These are phyloP conservation scores for Antennarius striatus DNA, from an alignment of 2,113 vertebrate species.

Conservation along the genomic window DNA sequence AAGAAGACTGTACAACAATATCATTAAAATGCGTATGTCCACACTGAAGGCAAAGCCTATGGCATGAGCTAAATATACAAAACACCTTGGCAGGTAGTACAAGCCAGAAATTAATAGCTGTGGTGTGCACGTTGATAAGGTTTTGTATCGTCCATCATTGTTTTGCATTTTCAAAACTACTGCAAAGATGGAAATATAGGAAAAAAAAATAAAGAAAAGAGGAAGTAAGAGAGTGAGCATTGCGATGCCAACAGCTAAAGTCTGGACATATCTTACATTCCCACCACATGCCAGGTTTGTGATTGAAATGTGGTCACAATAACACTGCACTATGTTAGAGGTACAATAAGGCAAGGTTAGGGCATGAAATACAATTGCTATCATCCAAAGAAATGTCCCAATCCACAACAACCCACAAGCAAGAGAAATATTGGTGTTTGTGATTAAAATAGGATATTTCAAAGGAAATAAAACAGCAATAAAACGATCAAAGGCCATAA, in stretches of 20 bases:
- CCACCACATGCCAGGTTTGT: constrained; percentile 58
- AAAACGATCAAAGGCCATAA: constrained; percentile 75
- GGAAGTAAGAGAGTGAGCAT: constrained; percentile 70
- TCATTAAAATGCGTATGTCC: constrained; percentile 61
- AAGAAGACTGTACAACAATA: constrained; percentile 73
- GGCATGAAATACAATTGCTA: constrained; percentile 1
- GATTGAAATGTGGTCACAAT: constrained; percentile 68
- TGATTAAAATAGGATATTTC: constrained; percentile 63
- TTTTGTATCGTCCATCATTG: constrained; percentile 44
- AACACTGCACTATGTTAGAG: constrained; percentile 71
- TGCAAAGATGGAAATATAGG: constrained; percentile 61
- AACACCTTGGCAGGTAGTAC: constrained; percentile 74
- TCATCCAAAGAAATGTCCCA: constrained; percentile 47
- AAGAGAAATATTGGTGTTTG: constrained; percentile 51
- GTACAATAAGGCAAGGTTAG: constrained; percentile 62
- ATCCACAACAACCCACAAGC: constrained; percentile 64
- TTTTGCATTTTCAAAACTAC: constrained; percentile 63
- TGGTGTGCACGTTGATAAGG: constrained; percentile 71
- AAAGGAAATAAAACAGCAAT: constrained; percentile 68
- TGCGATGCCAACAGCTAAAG: constrained; percentile 31
- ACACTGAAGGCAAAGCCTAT: constrained; percentile 54
- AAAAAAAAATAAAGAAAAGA: constrained; percentile 69
- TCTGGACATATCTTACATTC: not conserved
- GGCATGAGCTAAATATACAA: constrained; percentile 64
- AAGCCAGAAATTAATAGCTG: constrained; percentile 74